phyloP scores from a whole-genome alignment of 1,140 invertebrate genomes.

The Phenacoccus solenopsis region DNA sequence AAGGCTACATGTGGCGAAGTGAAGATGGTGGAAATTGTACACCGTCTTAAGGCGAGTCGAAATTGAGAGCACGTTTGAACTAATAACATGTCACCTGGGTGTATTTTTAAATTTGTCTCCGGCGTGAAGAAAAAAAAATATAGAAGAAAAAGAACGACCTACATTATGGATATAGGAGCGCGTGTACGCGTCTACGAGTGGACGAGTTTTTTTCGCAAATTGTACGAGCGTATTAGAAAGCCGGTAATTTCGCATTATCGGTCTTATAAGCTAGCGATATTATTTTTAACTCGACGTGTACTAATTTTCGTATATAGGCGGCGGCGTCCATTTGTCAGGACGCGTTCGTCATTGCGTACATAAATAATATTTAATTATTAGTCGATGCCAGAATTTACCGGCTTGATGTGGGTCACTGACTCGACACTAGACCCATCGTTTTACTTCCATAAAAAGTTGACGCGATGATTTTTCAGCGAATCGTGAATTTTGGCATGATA shows the following conservation, averaged over 20 bases:
- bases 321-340: neutral
- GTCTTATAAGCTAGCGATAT: neutral
- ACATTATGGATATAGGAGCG: no score
- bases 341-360: neutral
- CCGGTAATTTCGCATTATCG: neutral
- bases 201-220: neutral
- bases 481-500: no score
- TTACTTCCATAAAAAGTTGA: neutral
- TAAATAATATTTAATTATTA: constrained; percentile 4
- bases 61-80: no score
- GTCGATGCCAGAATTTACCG: neutral
- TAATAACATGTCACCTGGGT: no score
- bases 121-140: no score
- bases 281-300: neutral
- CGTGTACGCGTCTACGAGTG: neutral
- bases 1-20: no score
- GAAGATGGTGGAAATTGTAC: no score
- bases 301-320: neutral
- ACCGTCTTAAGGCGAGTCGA: no score
- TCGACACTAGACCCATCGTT: neutral
- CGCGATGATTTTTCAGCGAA: no score
- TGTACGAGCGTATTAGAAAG: neutral
- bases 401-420: neutral
- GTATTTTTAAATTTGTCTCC: no score
- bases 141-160: no score